Percentiles rank a stretch among this genome's conserved stretches.
phyloP scores from a whole-genome alignment of 2,797 vertebrate genomes.

The Acipenser ruthenus region DNA sequence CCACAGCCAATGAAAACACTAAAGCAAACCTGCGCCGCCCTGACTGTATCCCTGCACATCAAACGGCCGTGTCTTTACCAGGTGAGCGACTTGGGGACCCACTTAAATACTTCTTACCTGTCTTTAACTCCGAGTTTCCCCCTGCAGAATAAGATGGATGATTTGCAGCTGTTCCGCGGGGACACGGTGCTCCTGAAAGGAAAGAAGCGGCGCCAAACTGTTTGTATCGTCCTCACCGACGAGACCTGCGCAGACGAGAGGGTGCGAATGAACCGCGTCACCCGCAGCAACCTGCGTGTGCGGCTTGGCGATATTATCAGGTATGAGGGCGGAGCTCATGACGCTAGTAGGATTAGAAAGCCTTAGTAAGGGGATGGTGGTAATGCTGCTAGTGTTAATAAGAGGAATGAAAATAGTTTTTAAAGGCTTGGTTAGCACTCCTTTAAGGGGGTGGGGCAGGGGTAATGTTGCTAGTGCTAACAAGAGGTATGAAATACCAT shows the following conservation, averaged over 20 bases:
- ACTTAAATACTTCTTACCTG: background rate
- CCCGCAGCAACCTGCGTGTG: constrained; percentile 60
- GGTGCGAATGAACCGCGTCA: constrained; percentile 58
- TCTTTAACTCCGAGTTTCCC: background rate
- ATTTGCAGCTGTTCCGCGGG: constrained; percentile 62
- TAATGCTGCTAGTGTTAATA: too few relatives aligned
- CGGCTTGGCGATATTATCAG: constrained; percentile 64
- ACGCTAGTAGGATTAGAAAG: too few relatives aligned
- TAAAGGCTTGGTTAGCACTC: too few relatives aligned
- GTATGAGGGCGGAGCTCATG: constrained; percentile 25
- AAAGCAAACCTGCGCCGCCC: background rate
- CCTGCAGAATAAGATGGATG: constrained; percentile 56
- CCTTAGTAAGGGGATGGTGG: too few relatives aligned
- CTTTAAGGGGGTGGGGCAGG: too few relatives aligned
- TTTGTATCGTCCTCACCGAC: constrained; percentile 59
- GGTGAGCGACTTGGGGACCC: too few relatives aligned
- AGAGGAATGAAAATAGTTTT: too few relatives aligned
- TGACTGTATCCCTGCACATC: background rate
- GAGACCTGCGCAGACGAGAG: constrained; percentile 47
- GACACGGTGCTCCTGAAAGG: constrained; percentile 60
- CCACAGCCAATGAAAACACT: too few relatives aligned
- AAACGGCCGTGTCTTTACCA: background rate
- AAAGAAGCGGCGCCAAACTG: constrained; percentile 51
- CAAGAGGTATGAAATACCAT: too few relatives aligned
- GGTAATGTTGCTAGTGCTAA: too few relatives aligned